phyloP scores from a whole-genome alignment of 2,113 vertebrate species.

The Cyphomyrus plagiostoma region DNA sequence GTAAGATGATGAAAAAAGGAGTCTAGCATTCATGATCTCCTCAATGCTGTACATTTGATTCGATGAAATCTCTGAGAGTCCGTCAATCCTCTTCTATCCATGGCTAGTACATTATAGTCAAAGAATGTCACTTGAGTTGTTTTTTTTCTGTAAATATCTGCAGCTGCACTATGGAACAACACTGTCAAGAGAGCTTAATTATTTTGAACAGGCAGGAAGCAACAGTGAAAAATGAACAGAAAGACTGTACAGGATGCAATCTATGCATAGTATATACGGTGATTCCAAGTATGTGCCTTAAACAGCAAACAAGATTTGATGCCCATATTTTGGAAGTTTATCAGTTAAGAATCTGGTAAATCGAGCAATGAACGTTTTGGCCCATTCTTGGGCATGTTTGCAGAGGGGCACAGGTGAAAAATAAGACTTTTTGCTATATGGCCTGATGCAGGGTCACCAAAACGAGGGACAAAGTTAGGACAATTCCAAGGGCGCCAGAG shows the following conservation, averaged over 20 bases:
- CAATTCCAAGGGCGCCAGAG: neutral
- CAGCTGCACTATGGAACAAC: neutral
- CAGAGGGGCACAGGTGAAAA: neutral
- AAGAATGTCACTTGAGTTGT: neutral
- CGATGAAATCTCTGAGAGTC: neutral
- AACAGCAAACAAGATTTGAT: neutral
- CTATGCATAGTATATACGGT: neutral
- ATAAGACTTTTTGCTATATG: neutral
- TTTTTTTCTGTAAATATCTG: neutral
- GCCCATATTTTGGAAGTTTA: neutral
- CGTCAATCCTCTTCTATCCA: neutral
- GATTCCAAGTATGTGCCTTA: neutral
- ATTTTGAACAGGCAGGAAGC: neutral
- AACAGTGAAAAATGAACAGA: neutral
- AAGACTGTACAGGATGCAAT: conserved; percentile 1
- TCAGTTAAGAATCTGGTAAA: neutral
- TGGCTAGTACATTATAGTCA: neutral
- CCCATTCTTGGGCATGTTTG: neutral
- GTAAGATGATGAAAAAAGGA: neutral
- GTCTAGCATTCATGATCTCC: neutral
- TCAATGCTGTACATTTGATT: neutral
- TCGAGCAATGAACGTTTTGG: neutral
- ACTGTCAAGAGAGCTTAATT: neutral
- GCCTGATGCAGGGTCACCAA: neutral
- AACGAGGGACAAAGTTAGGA: neutral